Conservation (phyloP, 2,888 invertebrate species). For the Melangyna quadrimaculata region DNA sequence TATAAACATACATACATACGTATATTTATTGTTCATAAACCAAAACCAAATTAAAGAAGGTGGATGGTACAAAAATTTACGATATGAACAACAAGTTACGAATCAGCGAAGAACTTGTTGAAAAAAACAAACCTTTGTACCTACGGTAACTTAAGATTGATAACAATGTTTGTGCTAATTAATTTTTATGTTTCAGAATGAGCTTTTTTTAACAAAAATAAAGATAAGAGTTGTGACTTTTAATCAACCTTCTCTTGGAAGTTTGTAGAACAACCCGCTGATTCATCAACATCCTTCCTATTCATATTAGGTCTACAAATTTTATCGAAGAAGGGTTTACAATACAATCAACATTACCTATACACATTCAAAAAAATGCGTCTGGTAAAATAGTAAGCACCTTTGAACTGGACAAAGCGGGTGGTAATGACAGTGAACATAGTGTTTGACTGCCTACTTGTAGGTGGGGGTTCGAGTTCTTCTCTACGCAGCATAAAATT, state of each 20-base stretch:
- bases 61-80: slow-evolving; percentile 18
- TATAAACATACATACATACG: too few relatives aligned
- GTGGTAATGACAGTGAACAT: too few relatives aligned
- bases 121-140: neutral
- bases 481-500: too few relatives aligned
- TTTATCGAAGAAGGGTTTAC: too few relatives aligned
- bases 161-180: neutral
- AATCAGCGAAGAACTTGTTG: neutral
- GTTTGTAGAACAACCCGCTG: neutral
- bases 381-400: too few relatives aligned
- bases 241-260: neutral
- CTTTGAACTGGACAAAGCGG: too few relatives aligned
- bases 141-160: neutral
- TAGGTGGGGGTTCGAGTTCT: too few relatives aligned
- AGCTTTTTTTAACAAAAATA: neutral
- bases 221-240: neutral
- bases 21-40: slow-evolving; percentile 57
- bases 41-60: slow-evolving; percentile 17
- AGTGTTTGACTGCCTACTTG: too few relatives aligned
- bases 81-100: slow-evolving; percentile 21
- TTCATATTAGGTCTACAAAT: too few relatives aligned
- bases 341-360: too few relatives aligned
- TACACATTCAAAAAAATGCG: too few relatives aligned
- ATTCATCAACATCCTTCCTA: neutral
- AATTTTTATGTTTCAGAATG: neutral